Evolutionary conservation across 2,113 vertebrate genomes (phyloP), one percentile per base, ranked within the genome.

Genomic region (Gobiocypris rarus): DNA sequence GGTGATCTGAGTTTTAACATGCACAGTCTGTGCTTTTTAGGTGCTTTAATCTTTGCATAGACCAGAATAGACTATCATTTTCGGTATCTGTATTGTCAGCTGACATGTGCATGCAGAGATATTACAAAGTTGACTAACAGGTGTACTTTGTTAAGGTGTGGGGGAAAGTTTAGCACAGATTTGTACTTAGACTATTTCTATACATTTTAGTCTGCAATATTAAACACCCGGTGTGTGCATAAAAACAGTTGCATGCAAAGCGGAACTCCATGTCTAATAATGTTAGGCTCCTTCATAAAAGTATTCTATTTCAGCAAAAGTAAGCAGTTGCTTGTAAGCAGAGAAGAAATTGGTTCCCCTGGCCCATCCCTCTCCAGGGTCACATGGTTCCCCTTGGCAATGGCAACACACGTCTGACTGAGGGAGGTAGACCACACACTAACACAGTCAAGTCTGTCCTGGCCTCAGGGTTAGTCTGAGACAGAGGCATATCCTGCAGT

Each of bases 351-450:
- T 17, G 56, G 38, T 79, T 63, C 9, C n/a, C n/a, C 58, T 78
- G 52, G 24, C 76, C 22, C 14, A 61, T 78, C 56, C 38, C 43
- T 28, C n/a, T 61, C 38, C 22, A 28, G 56, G 56, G 14, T 79
- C 76, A 79, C n/a, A 79, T 79, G 76, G 38, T 63, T 79, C 56
- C n/a, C 15, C 24, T 79, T 79, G 76, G 76, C 76, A 78, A 17
- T 78, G 56, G 24, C 22, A 61, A n/a, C 38, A 63, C 9, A 63
- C 5, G n/a, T 79, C 24, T 79, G 56, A 26, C 76, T 79, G 56
- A 63, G n/a, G 76, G 56, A 79, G 76, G 76, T 59, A 63, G 76
- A 79, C 76, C 76, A 61, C 76, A 79, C 56, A 78, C 76, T 78
- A 61, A 45, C 56, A 78, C n/a, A 78, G 34, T 78, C 34, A 45